phyloP scores from a whole-genome alignment of 2,797 vertebrate species.

The Clamator glandarius region DNA sequence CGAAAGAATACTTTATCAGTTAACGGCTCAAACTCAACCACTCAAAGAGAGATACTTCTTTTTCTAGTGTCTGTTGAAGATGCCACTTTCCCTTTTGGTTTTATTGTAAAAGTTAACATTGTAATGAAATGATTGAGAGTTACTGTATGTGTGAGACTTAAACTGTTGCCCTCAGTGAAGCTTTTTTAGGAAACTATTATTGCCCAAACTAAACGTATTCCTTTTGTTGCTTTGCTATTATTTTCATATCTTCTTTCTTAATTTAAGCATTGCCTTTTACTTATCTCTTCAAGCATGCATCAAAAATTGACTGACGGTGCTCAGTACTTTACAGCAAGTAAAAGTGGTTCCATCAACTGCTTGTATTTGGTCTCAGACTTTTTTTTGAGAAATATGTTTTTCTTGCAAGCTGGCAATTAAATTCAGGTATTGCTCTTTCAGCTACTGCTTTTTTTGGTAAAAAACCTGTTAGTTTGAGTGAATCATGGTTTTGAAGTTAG shows the following conservation, averaged over 20 bases:
- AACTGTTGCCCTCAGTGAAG: not conserved
- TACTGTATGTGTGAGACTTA: not conserved
- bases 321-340: not conserved
- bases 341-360: not conserved
- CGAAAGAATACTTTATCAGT: not conserved
- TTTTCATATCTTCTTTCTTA: not conserved
- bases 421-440: not conserved
- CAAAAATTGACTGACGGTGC: not conserved
- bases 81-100: not conserved
- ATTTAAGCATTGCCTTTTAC: not conserved
- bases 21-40: not conserved
- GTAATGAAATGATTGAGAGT: not conserved
- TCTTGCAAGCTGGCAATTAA: not conserved
- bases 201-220: not conserved
- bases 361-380: not conserved
- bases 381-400: not conserved
- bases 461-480: not conserved
- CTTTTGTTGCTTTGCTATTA: not conserved
- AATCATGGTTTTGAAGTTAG: fast-evolving
- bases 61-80: not conserved
- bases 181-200: not conserved
- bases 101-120: not conserved
- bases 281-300: not conserved
- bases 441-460: not conserved
- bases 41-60: not conserved